Evolutionary conservation across 2,797 vertebrate genomes (phyloP).

Genomic region (Cottoperca gobio): DNA sequence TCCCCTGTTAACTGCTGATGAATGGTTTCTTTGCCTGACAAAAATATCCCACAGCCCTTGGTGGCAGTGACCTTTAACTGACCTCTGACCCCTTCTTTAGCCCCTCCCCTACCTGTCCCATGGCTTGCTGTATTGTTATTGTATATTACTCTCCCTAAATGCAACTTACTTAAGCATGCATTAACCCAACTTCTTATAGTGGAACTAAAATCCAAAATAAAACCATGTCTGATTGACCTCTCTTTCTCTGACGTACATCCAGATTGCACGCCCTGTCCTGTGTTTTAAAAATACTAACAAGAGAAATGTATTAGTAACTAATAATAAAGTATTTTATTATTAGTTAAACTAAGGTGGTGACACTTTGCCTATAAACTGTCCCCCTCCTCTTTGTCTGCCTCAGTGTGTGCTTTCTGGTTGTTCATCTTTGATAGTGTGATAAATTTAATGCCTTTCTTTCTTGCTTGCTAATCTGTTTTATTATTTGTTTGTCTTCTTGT

Average conservation of each 20-base stretch:
- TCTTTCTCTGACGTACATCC: conserved; percentile 91
- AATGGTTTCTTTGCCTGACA: conserved; percentile 68
- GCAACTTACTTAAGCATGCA: conserved; percentile 99
- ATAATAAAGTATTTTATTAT: conserved; percentile 82
- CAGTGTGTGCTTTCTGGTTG: conserved; percentile 92
- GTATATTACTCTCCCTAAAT: conserved; percentile 97
- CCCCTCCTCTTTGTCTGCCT: conserved; percentile 86
- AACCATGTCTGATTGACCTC: conserved; percentile 73
- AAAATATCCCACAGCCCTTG: conserved; percentile 83
- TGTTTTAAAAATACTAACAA: conserved; percentile 87
- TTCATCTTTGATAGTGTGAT: conserved; percentile 91
- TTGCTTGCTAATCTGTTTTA: conserved; percentile 77
- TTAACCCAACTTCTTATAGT: conserved; percentile 85
- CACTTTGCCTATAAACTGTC: conserved; percentile 83
- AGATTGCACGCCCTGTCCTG: conserved; percentile 91
- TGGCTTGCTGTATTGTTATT: conserved; percentile 91
- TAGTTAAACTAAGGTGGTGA: conserved; percentile 83
- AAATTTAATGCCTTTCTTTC: conserved; percentile 81
- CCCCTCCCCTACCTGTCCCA: conserved; percentile 64
- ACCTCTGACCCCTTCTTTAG: conserved; percentile 51
- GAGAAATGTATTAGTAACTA: conserved; percentile 81
- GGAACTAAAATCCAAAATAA: conserved; percentile 71
- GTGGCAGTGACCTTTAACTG: conserved; percentile 77
- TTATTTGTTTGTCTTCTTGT: conserved; percentile 66
- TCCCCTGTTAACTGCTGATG: conserved; percentile 50